A percentile compares a stretch with the other conserved stretches of the same genome.
phyloP scores from a whole-genome alignment of 1,140 invertebrate genomes.

The Phymorhynchus buccinoides region DNA sequence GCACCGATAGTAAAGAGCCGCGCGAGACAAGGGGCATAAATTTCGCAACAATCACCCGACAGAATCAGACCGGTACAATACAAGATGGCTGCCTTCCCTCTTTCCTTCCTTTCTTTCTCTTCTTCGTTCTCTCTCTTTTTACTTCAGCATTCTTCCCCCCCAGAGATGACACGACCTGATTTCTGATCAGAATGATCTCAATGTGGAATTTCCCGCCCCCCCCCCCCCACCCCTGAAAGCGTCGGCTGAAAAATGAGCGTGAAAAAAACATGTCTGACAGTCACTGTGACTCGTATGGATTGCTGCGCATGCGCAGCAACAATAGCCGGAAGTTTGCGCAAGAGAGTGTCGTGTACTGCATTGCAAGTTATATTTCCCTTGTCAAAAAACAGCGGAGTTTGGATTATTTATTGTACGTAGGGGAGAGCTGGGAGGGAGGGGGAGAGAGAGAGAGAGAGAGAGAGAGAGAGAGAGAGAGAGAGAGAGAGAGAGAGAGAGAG shows the following conservation, averaged over 20 bases:
- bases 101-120: not conserved
- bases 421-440: not conserved
- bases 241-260: too few species aligned
- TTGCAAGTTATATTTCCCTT: too few species aligned
- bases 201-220: not conserved
- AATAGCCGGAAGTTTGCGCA: too few species aligned
- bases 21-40: slow-evolving; percentile 2
- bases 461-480: not conserved
- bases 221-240: too few species aligned
- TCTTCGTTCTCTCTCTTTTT: not conserved
- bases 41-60: slow-evolving; percentile 1
- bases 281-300: too few species aligned
- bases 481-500: not conserved
- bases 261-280: too few species aligned
- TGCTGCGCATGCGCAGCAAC: too few species aligned
- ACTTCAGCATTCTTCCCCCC: not conserved
- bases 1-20: not conserved
- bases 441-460: not conserved
- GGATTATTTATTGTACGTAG: too few species aligned
- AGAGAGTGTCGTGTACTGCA: too few species aligned
- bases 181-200: not conserved
- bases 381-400: too few species aligned
- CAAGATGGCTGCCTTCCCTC: not conserved
- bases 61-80: not conserved
- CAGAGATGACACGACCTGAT: not conserved